phyloP scores from a whole-genome alignment of 2,113 vertebrate species.

The Maccullochella peelii region DNA sequence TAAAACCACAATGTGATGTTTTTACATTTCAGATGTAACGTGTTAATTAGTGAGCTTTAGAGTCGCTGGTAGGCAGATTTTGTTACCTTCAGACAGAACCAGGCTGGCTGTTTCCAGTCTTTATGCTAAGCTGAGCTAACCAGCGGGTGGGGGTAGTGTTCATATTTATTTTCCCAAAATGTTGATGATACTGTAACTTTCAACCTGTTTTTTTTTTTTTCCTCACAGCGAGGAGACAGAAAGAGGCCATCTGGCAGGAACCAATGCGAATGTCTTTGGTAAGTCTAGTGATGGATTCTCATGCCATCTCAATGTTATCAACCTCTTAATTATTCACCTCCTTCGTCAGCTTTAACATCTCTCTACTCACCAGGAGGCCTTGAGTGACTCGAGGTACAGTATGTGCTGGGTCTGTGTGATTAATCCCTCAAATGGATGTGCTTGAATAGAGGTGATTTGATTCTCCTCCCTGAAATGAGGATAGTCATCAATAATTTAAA shows the following conservation, averaged over 20 bases:
- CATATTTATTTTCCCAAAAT: neutral
- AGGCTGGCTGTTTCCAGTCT: neutral
- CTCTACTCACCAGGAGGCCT: neutral
- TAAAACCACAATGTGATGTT: neutral
- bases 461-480: slow-evolving; percentile 21
- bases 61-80: neutral
- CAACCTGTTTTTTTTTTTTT: slow-evolving; percentile 54
- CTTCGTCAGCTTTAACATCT: slow-evolving; percentile 10
- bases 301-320: slow-evolving; percentile 10
- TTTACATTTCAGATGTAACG: neutral
- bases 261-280: slow-evolving; percentile 88
- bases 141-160: neutral
- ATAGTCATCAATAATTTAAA: slow-evolving; percentile 23
- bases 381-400: neutral
- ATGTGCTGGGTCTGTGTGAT: slow-evolving; percentile 13
- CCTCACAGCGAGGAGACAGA: slow-evolving; percentile 88
- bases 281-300: slow-evolving; percentile 77
- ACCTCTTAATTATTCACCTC: slow-evolving; percentile 29
- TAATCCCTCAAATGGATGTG: slow-evolving; percentile 16
- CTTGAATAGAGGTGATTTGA: neutral
- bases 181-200: slow-evolving; percentile 1
- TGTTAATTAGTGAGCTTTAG: neutral
- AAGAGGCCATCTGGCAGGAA: slow-evolving; percentile 84
- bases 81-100: neutral
- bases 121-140: neutral